These are phyloP conservation scores for Paracentrotus lividus DNA, from an alignment of 53 echinoderm and acorn worm genomes.

Conservation along the genomic window DNA sequence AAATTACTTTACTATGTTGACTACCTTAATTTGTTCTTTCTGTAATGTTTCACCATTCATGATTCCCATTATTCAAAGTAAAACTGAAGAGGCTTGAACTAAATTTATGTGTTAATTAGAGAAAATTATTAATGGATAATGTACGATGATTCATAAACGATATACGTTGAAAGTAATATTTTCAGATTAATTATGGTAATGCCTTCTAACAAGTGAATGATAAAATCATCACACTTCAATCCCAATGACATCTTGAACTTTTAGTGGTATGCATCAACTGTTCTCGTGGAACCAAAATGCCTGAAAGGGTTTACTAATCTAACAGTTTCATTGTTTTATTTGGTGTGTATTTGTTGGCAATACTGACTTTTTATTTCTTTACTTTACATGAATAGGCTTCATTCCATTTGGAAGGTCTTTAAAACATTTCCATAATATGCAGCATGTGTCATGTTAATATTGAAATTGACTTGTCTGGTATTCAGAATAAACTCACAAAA, in stretches of 20 bases:
- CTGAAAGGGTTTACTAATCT: background rate
- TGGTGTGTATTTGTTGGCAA: background rate
- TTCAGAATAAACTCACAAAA: constrained; percentile 12
- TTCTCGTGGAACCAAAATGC: background rate
- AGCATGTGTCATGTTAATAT: background rate
- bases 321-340: background rate
- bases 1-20: too few species aligned
- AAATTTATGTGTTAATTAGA: background rate
- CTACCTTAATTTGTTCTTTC: background rate
- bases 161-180: too few species aligned
- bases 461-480: background rate
- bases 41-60: background rate
- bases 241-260: background rate
- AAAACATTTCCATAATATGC: background rate
- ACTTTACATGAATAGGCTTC: background rate
- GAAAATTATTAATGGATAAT: too few species aligned
- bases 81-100: background rate
- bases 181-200: background rate
- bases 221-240: background rate
- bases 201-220: background rate
- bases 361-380: background rate
- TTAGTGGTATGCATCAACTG: background rate
- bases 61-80: background rate
- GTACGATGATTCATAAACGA: too few species aligned
- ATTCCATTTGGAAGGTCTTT: constrained; percentile 1